Evolutionary conservation across 2,113 vertebrate species (phyloP).

Genomic region (Haemorhous mexicanus): DNA sequence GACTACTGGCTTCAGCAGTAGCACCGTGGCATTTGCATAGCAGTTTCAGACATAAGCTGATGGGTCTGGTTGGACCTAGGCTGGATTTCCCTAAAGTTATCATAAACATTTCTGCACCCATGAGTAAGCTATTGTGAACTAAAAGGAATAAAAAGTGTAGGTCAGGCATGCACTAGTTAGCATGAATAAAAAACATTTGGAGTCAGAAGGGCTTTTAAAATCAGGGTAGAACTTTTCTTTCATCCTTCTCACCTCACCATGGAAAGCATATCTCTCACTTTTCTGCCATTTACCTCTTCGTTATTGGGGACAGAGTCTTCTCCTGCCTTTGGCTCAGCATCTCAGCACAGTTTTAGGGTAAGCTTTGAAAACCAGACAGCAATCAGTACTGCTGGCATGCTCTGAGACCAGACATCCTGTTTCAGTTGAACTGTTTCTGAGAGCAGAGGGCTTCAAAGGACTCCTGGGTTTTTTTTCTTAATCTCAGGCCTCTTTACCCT

Average conservation of each 20-base stretch:
- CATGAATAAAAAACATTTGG: background rate
- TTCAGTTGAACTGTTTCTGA: conserved; percentile 1
- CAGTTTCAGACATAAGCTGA: background rate
- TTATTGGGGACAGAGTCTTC: background rate
- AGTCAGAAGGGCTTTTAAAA: background rate
- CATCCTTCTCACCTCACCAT: background rate
- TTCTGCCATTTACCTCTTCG: background rate
- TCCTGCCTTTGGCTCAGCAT: background rate
- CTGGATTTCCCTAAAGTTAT: background rate
- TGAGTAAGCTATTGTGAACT: background rate
- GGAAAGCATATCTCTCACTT: background rate
- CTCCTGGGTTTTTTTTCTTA: background rate
- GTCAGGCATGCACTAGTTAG: background rate
- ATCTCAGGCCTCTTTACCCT: background rate
- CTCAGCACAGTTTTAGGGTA: background rate
- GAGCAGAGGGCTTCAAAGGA: background rate
- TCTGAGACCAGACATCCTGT: conserved; percentile 31
- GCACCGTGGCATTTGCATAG: background rate
- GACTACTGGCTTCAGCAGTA: background rate
- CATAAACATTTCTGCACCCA: background rate
- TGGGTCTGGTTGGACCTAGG: background rate
- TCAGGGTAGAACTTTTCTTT: background rate
- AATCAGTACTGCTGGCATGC: background rate
- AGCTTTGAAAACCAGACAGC: background rate
- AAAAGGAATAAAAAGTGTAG: background rate